These are phyloP conservation scores for Actenoides hombroni DNA, from an alignment of 2,113 vertebrate genomes.

Conservation along the genomic window DNA sequence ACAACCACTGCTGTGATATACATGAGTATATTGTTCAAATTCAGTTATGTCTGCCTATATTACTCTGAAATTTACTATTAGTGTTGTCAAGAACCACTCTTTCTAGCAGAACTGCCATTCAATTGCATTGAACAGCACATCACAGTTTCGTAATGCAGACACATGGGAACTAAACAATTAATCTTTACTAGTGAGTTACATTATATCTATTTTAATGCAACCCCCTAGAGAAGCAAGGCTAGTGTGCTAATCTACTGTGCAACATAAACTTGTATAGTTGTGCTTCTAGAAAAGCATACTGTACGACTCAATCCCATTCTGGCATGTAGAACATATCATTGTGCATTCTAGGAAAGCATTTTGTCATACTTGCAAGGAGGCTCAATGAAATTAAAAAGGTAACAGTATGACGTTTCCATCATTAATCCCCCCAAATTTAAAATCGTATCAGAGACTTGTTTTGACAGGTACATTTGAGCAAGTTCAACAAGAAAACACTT, in stretches of 20 bases:
- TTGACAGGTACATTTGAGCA: not conserved
- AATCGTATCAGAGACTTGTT: not conserved
- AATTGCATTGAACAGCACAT: not conserved
- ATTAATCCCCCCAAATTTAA: not conserved
- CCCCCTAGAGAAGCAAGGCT: not conserved
- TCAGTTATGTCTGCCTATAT: not conserved
- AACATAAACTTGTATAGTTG: not conserved
- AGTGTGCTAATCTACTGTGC: not conserved
- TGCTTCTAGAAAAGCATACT: not conserved
- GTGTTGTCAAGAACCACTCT: not conserved
- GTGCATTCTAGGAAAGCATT: conserved; percentile 7
- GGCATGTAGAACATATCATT: not conserved
- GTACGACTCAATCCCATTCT: not conserved
- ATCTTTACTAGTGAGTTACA: not conserved
- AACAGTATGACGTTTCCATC: not conserved
- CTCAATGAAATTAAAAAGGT: not conserved
- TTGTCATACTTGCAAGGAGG: not conserved
- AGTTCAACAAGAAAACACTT: conserved; percentile 31
- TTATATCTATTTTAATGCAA: not conserved
- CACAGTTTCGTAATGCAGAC: not conserved
- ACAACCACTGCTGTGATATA: not conserved
- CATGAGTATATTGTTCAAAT: not conserved
- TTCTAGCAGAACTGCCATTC: not conserved
- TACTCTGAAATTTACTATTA: not conserved
- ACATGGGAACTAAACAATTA: conserved; percentile 11